These are phyloP conservation scores for Poecile atricapillus DNA, from an alignment of 2,113 vertebrate species.

Conservation along the genomic window DNA sequence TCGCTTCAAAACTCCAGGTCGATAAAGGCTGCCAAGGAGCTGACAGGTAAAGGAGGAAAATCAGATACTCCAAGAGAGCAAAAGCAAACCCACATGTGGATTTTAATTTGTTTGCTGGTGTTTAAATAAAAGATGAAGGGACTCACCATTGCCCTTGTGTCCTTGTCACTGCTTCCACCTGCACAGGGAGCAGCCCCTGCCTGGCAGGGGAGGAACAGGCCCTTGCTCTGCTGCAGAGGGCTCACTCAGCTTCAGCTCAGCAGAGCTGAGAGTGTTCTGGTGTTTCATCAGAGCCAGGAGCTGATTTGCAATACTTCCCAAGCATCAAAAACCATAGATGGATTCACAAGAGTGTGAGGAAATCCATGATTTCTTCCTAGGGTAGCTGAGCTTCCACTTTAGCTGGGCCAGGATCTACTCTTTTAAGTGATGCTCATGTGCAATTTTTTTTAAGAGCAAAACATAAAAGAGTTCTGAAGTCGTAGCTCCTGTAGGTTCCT, in stretches of 20 bases:
- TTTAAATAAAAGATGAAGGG: neutral
- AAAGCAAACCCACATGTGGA: neutral
- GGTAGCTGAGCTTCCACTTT: neutral
- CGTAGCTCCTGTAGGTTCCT: neutral
- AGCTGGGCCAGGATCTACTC: neutral
- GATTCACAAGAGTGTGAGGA: neutral
- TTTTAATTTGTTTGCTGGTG: neutral
- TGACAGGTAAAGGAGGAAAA: neutral
- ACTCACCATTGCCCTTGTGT: neutral
- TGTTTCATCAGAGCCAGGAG: neutral
- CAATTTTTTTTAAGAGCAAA: neutral
- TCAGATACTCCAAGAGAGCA: neutral
- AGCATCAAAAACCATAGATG: neutral
- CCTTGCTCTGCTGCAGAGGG: neutral
- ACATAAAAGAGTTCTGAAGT: neutral
- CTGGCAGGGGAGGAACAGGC: neutral
- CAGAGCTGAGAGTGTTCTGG: neutral
- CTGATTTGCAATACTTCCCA: neutral
- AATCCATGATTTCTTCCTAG: neutral
- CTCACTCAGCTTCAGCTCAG: neutral
- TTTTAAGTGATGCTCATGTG: neutral
- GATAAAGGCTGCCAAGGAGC: neutral
- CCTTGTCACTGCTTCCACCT: accelerated
- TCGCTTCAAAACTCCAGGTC: neutral
- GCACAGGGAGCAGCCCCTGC: accelerated